These are phyloP conservation scores for Halcyon malimbica DNA, from an alignment of 2,113 vertebrate genomes.

Conservation along the genomic window DNA sequence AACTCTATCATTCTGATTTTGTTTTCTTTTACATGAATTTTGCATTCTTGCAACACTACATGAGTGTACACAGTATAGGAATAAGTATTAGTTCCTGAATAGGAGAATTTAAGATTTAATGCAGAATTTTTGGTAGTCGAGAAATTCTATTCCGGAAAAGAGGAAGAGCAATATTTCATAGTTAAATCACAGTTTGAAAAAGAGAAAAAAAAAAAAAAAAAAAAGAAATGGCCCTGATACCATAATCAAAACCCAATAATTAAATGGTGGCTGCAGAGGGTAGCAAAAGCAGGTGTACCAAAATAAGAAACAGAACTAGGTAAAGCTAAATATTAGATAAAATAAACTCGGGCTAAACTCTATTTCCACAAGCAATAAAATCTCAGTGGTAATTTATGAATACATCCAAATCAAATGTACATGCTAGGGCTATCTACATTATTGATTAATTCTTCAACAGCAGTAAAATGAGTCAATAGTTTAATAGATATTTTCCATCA, in stretches of 20 bases:
- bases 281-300: neutral
- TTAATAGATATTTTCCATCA: neutral
- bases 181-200: neutral
- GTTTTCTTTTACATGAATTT: neutral
- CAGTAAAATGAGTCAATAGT: neutral
- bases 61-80: neutral
- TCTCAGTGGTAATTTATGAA: neutral
- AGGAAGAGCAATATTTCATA: neutral
- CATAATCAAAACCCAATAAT: neutral
- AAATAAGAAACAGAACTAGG: neutral
- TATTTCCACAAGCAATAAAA: neutral
- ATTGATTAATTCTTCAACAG: neutral
- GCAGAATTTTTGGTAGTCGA: neutral
- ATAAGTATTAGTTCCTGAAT: neutral
- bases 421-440: neutral
- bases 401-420: neutral
- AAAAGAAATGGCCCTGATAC: neutral
- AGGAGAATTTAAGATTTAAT: neutral
- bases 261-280: neutral
- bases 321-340: neutral
- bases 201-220: too few relatives aligned
- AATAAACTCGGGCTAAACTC: neutral
- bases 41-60: neutral
- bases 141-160: neutral
- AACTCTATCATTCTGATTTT: neutral